Evolutionary conservation across 2,797 vertebrate species (phyloP), one percentile per base, ranked within the genome.

Genomic region (Selene dorsalis): DNA sequence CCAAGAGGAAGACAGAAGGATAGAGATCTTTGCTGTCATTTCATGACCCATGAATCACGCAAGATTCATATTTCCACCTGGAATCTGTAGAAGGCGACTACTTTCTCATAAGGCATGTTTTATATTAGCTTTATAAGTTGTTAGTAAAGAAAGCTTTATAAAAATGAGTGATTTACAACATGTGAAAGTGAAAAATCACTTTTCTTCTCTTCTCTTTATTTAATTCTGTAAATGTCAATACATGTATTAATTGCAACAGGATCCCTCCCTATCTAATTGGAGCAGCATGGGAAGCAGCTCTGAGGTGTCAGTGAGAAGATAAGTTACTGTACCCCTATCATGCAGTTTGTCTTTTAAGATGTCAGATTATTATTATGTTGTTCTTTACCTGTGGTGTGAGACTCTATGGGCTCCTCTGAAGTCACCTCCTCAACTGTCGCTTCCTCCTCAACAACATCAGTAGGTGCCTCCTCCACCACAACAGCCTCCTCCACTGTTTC

Each of bases 381-480:
- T 48, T 79, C 61, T 79, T 84, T 53, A 67, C 90, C 90, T 91
- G 87, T 85, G 53, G 45, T 17, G 75, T 75, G 58, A 70, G 73
- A 41, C 52, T 74, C 68, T 47, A 39, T 18, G 53, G 86, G 64
- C 50, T 84, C 71, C 35, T 85, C 78, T 43, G 58, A 57, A 13
- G 72, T 17, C 32, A 53, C 59, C 0, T 87, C 73, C 22, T 62
- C 86, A 20, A 75, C 77, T n/a, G 67, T 26, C 10, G n/a, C 70
- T 2, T 88, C 87, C 69, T 84, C 72, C 48, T 22, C n/a, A 28
- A 35, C 12, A 0, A 56, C 57, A 14, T 72, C 75, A 1, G n/a
- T 73, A 38, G 73, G 12, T 30, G 39, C 73, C 6, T 63, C 63
- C 57, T 69, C 66, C 26, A 41, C 76, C 3, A 39, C 41, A 38